A percentile compares a stretch with the other conserved stretches of the same genome.
Conservation (phyloP, 2,113 vertebrate species). For the Illadopsis cleaveri region DNA sequence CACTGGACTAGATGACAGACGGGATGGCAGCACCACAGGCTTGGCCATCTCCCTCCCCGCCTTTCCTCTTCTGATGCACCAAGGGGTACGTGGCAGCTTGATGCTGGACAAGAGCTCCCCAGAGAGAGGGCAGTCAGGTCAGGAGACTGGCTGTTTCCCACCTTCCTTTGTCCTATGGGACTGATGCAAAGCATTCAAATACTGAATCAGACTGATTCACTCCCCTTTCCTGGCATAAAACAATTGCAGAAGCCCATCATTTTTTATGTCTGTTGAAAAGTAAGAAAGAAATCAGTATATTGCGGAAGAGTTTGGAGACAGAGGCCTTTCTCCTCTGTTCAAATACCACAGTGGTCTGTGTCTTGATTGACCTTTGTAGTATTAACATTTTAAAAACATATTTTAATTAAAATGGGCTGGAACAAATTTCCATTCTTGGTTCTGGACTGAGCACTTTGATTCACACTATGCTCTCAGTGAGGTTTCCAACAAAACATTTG, state of each 20-base stretch:
- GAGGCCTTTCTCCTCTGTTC: neutral
- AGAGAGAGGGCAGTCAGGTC: neutral
- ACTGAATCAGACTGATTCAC: neutral
- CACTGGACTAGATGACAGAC: neutral
- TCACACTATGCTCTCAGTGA: neutral
- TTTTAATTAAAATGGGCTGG: neutral
- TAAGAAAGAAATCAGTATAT: neutral
- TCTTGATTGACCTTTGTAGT: neutral
- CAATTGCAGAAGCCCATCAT: neutral
- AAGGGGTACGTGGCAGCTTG: neutral
- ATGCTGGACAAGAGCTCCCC: neutral
- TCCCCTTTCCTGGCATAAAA: neutral
- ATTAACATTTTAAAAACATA: neutral
- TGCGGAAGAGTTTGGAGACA: neutral
- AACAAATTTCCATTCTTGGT: neutral
- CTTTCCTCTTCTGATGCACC: neutral
- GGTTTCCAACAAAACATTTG: neutral
- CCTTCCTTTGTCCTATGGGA: neutral
- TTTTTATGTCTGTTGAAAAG: neutral
- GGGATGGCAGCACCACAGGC: neutral
- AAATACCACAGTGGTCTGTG: neutral
- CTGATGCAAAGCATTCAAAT: neutral
- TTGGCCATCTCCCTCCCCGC: neutral
- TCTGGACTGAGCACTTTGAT: neutral
- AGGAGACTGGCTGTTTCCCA: neutral